Evolutionary conservation across 1,140 invertebrate genomes (phyloP), one percentile per base, ranked within the genome.

Genomic region (Drosophila bipectinata): DNA sequence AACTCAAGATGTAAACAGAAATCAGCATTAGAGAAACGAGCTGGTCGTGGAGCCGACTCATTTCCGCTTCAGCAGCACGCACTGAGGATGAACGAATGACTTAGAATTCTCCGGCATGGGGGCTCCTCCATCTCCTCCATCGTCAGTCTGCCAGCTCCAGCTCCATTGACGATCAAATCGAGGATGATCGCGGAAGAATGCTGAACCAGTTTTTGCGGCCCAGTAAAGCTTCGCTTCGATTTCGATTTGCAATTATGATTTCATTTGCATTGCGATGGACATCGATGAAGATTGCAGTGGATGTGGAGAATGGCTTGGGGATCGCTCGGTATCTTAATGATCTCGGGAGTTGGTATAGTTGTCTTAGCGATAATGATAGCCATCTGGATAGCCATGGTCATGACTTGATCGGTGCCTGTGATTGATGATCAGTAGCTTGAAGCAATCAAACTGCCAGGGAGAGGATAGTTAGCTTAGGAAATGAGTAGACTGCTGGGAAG

Each of bases 161-260:
- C 28, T 67, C 21, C 34, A 67, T 18, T 21, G 8, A 55, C 41
- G 52, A 64, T 54, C 57, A 49, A 10, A 24, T 69, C 28, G 56
- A 61, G 71, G 62, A 60, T 64, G 64, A 72, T 83, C 58, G 61
- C 44, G 30, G 7, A 32, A 41, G 60, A 81, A 64, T 71, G 59
- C 30, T 63, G 68, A 87, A 88, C 82, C 75, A 79, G 83, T 87
- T 87, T 76, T 66, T 72, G 69, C 58, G 64, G 58, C 64, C 77
- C 61, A 79, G 55, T 77, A 79, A 79, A 64, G 71, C 32, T 28
- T 6, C 39, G 48, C 64, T 47, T 49, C 57, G 71, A 66, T 63
- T 57, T 87, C 78, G 72, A 88, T 87, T 87, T 79, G 83, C 79
- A 79, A 87, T 87, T 79, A 69, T 87, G 83, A 87, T 87, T 87